These are phyloP conservation scores for Centropristis striata DNA, from an alignment of 2,113 vertebrate species.

Conservation along the genomic window DNA sequence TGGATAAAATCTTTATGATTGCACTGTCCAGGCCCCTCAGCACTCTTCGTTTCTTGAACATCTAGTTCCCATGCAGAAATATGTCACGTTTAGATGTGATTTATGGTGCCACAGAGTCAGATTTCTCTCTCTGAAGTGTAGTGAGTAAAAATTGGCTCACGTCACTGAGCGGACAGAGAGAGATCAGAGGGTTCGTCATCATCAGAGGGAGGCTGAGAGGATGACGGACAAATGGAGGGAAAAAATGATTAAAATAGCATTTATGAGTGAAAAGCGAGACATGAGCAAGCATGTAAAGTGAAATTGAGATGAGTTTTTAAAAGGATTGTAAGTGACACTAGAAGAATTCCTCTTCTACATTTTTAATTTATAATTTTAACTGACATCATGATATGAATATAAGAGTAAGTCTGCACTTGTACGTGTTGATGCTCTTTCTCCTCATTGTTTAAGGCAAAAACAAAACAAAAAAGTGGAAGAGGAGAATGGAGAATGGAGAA, in stretches of 20 bases:
- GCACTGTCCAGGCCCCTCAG: not conserved
- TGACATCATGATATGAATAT: not conserved
- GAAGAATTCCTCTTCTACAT: not conserved
- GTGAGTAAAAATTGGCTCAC: conserved; percentile 39
- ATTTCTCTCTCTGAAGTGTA: conserved; percentile 59
- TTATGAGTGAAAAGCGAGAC: not conserved
- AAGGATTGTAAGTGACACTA: not conserved
- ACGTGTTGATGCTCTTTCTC: not conserved
- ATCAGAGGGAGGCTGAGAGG: conserved; percentile 17
- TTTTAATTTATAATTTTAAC: conserved; percentile 5
- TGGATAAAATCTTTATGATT: conserved; percentile 3
- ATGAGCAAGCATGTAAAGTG: conserved; percentile 28
- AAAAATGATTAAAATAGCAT: not conserved
- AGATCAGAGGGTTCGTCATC: conserved; percentile 52
- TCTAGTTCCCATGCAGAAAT: conserved; percentile 45
- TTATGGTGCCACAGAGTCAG: conserved; percentile 58
- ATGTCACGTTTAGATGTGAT: conserved; percentile 38
- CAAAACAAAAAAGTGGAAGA: conserved; percentile 11
- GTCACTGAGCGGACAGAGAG: conserved; percentile 25
- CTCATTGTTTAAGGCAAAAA: conserved; percentile 1
- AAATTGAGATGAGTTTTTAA: not conserved
- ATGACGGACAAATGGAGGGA: not conserved
- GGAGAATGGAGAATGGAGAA: conserved; percentile 47
- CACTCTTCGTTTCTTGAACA: conserved; percentile 6
- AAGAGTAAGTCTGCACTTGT: not conserved